Percentiles rank a stretch among this genome's conserved stretches.
These are phyloP conservation scores for Aporrectodea caliginosa DNA, from an alignment of 1,140 invertebrate genomes.

Conservation along the genomic window DNA sequence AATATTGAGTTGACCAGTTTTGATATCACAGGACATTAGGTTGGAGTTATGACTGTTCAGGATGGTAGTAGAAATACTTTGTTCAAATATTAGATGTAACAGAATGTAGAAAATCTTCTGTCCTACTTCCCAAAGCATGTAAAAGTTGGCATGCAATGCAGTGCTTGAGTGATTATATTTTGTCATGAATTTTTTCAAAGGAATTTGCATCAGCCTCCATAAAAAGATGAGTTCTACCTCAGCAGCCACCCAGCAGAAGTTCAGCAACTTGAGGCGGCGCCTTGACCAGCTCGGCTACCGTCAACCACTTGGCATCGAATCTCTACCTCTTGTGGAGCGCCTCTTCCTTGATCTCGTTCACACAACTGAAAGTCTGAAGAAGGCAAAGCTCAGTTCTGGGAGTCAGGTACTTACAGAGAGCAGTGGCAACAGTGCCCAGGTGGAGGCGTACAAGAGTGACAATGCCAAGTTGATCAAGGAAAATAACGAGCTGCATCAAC, in stretches of 20 bases:
- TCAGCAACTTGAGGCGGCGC: constrained; percentile 60
- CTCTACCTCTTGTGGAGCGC: constrained; percentile 69
- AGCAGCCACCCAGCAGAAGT: constrained; percentile 45
- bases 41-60: no score
- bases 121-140: no score
- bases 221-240: no score
- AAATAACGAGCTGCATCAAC: constrained; percentile 67
- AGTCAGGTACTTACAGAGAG: not conserved
- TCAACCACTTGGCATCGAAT: constrained; percentile 67
- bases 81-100: no score
- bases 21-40: no score
- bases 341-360: constrained; percentile 70
- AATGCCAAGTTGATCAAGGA: constrained; percentile 56
- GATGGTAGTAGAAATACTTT: no score
- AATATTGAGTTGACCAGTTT: no score
- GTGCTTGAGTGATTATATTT: no score
- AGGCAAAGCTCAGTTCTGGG: constrained; percentile 63
- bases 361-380: constrained; percentile 72
- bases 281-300: constrained; percentile 70
- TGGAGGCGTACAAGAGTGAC: constrained; percentile 43
- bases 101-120: no score
- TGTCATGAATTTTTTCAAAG: no score
- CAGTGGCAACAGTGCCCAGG: constrained; percentile 13
- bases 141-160: no score
- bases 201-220: no score